These are phyloP conservation scores for Apostichopus californicus DNA, from an alignment of 35 echinoderm and acorn worm species.

Conservation along the genomic window DNA sequence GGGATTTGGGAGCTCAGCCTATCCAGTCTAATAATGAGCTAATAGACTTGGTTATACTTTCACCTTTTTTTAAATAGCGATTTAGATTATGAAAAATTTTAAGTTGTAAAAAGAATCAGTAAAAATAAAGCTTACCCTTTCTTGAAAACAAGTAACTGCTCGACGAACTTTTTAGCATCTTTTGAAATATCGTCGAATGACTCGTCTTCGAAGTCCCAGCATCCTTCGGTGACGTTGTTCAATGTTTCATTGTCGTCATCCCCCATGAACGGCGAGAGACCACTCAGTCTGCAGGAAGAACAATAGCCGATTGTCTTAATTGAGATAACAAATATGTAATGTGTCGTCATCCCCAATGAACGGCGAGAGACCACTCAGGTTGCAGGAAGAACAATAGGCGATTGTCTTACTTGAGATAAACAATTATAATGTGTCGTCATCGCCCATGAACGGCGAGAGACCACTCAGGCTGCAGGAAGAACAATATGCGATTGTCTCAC, in stretches of 20 bases:
- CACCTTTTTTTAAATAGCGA: not conserved
- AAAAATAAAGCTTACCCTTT: not conserved
- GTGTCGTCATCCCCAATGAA: slow-evolving; percentile 78
- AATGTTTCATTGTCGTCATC: slow-evolving; percentile 84
- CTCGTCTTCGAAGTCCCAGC: slow-evolving; percentile 98
- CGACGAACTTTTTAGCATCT: slow-evolving; percentile 88
- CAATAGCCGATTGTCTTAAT: no score
- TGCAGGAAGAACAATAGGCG: not conserved
- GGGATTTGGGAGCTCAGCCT: not conserved
- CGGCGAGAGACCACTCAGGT: slow-evolving; percentile 93
- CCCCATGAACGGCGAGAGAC: slow-evolving; percentile 97
- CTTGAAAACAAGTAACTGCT: slow-evolving; percentile 25
- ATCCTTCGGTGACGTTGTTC: slow-evolving; percentile 82
- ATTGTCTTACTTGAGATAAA: no score
- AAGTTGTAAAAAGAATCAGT: not conserved
- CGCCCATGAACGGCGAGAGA: no score
- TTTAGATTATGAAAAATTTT: not conserved
- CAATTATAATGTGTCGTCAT: no score
- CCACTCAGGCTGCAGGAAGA: no score
- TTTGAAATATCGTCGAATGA: slow-evolving; percentile 89
- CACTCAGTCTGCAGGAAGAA: slow-evolving; percentile 71
- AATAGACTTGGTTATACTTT: not conserved
- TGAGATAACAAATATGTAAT: no score
- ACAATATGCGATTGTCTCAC: no score
- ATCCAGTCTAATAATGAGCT: not conserved